Evolutionary conservation across 2,113 vertebrate genomes (phyloP).

Genomic region (Etheostoma spectabile): DNA sequence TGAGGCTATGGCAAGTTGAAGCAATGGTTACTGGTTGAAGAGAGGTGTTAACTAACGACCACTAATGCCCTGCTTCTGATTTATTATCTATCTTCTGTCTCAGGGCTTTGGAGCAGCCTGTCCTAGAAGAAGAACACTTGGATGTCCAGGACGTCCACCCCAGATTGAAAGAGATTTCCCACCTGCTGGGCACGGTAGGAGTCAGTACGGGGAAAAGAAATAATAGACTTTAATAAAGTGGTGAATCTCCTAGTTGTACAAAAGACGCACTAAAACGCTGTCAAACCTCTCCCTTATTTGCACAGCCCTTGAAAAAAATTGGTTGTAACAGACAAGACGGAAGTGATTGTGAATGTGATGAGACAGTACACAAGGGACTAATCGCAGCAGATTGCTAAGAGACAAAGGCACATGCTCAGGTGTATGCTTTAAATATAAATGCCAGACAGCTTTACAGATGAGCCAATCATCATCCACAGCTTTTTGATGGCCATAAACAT

Average conservation of each 20-base stretch:
- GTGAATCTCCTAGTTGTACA: neutral
- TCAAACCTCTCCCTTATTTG: conserved; percentile 25
- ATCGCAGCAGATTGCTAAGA: conserved; percentile 62
- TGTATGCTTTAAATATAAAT: conserved; percentile 64
- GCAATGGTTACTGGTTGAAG: neutral
- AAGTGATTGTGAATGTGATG: conserved; percentile 45
- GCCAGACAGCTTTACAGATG: conserved; percentile 70
- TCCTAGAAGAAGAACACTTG: conserved; percentile 43
- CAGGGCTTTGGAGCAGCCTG: conserved; percentile 44
- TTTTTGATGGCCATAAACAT: conserved; percentile 74
- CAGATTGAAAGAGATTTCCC: conserved; percentile 74
- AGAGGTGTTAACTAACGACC: neutral
- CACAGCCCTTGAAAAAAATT: conserved; percentile 7
- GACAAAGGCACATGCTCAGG: conserved; percentile 71
- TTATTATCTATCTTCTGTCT: neutral
- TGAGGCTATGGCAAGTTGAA: neutral
- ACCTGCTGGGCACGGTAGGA: conserved; percentile 61
- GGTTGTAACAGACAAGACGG: conserved; percentile 20
- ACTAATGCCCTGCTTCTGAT: neutral
- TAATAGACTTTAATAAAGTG: neutral
- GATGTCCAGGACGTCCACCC: conserved; percentile 60
- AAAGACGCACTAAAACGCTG: neutral
- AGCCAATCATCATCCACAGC: conserved; percentile 66
- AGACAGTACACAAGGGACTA: conserved; percentile 63
- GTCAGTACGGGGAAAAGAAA: neutral